Evolutionary conservation across 2,797 vertebrate genomes (phyloP), one percentile per base, ranked within the genome.

Genomic region (Limosa lapponica): DNA sequence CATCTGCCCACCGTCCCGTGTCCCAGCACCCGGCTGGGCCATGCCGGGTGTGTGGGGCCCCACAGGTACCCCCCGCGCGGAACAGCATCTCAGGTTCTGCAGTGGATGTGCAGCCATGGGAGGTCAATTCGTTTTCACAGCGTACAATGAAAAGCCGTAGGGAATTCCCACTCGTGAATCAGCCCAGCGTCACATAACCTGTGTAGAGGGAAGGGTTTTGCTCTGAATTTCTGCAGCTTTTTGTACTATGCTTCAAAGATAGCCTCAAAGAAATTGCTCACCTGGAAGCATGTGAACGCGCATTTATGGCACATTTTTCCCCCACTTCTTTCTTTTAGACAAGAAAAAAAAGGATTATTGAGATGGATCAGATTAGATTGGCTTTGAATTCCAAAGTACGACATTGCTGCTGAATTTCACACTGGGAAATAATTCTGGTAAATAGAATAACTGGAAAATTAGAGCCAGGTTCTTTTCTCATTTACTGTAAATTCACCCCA

Each of bases 21-120:
- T 83, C 86, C 61, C 94, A 73, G 51, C 81, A 2, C 27, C 24
- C 37, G 3, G 32, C 89, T 3, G 22, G 59, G n/a, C 90, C 30
- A 0, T 97, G 97, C 89, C 59, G 58, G 48, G 39, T 6, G 0
- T 97, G 96, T 41, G 97, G 97, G 7, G 89, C 97, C 49, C 96
- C 81, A 0, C 95, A 97, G 97, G 97, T 96, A 96, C 28, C 17
- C 0, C 0, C 34, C 4, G 0, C 7, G 0, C 1, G 6, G 16
- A 57, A 13, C 16, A 28, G 32, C 37, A 8, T 10, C 70, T 13
- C 11, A 17, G 28, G 24, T 20, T 14, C 2, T 8, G 22, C 55
- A 4, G 2, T 2, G 4, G 2, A 0, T 32, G 6, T 19, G 25
- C 49, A 39, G 19, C 18, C 30, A 11, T 4, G 0, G 6, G n/a